Conservation (phyloP, 2,113 vertebrate genomes). For the Alexandromys fortis region DNA sequence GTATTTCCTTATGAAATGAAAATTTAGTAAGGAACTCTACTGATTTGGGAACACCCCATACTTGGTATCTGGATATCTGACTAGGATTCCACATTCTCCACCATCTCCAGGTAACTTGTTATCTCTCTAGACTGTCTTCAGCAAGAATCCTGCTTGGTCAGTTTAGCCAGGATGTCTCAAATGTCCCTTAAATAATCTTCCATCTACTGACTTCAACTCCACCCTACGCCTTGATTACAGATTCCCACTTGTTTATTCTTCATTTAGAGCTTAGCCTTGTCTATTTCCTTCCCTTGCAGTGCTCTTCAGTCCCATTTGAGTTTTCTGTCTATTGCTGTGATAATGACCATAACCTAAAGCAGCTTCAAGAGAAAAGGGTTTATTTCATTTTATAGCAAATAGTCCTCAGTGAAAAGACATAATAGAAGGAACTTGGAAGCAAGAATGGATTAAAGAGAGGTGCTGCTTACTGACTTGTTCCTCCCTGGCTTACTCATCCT, state of each 20-base stretch:
- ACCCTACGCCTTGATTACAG: background rate
- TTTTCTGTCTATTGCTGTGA: background rate
- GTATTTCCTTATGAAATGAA: background rate
- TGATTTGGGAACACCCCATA: background rate
- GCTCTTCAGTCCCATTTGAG: background rate
- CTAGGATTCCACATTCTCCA: background rate
- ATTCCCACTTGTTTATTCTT: background rate
- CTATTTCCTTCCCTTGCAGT: background rate
- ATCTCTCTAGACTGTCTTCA: background rate
- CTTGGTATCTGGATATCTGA: background rate
- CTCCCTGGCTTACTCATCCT: background rate
- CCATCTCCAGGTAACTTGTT: background rate
- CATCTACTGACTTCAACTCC: background rate
- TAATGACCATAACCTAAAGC: background rate
- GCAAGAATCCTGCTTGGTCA: background rate
- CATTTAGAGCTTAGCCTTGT: background rate
- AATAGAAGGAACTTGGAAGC: background rate
- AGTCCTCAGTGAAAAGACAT: background rate
- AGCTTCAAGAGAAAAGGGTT: background rate
- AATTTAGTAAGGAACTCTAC: background rate
- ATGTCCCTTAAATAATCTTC: background rate
- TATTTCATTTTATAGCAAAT: background rate
- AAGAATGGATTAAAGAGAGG: background rate
- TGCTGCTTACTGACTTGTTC: background rate
- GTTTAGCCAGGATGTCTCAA: background rate